Percentiles rank a stretch among this genome's conserved stretches.
These are phyloP conservation scores for Chamaea fasciata DNA, from an alignment of 2,113 vertebrate species.

Conservation along the genomic window DNA sequence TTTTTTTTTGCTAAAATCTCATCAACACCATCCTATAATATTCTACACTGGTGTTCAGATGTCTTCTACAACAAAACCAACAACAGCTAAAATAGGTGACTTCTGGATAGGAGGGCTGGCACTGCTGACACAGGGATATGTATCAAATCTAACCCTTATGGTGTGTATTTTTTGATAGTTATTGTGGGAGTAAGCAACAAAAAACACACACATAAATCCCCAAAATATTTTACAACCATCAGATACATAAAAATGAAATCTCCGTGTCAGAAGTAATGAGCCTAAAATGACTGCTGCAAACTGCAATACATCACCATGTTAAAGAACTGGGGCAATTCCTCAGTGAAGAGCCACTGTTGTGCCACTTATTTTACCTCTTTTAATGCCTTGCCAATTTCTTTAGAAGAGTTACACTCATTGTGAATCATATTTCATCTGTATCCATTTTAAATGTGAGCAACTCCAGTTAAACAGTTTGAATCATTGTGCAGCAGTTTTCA, in stretches of 20 bases:
- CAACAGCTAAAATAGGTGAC: not conserved
- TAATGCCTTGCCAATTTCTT: not conserved
- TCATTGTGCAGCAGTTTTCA: not conserved
- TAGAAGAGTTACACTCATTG: not conserved
- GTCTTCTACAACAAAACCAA: not conserved
- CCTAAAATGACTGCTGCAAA: not conserved
- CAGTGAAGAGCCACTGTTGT: not conserved
- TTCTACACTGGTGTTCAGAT: not conserved
- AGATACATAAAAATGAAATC: not conserved
- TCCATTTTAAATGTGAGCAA: not conserved
- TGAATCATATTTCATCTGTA: not conserved
- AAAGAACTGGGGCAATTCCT: not conserved
- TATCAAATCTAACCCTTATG: not conserved
- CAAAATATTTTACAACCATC: not conserved
- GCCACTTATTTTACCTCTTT: not conserved
- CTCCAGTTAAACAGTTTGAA: not conserved
- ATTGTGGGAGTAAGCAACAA: fast-evolving
- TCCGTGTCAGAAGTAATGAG: not conserved
- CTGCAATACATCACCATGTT: not conserved
- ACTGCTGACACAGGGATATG: not conserved
- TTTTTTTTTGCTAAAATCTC: not conserved
- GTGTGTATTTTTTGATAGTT: not conserved
- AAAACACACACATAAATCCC: not conserved
- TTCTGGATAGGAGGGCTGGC: not conserved
- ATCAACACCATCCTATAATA: not conserved